Evolutionary conservation across 1,140 invertebrate genomes (phyloP).

Genomic region (Hycleus phaleratus): DNA sequence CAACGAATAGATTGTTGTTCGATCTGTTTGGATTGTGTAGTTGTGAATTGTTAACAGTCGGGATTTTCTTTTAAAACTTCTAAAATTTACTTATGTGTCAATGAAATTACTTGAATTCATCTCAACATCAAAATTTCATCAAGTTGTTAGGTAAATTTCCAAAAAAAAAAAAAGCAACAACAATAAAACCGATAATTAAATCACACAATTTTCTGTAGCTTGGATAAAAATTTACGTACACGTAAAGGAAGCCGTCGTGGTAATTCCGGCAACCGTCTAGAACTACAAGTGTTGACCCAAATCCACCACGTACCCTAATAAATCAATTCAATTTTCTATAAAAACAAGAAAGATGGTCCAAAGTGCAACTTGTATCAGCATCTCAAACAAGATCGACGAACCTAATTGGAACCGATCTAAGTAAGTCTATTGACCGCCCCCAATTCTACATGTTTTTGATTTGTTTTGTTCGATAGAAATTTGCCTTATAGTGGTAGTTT

Average conservation of each 20-base stretch:
- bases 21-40: no score
- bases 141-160: conserved; percentile 20
- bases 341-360: conserved; percentile 16
- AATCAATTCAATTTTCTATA: conserved; percentile 12
- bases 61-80: no score
- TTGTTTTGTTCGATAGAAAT: conserved; percentile 40
- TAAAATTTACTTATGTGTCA: conserved; percentile 20
- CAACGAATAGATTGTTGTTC: no score
- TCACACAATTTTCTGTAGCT: conserved; percentile 44
- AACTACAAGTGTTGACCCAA: conserved; percentile 69
- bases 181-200: background rate
- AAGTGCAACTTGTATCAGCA: conserved; percentile 5
- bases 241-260: conserved; percentile 66
- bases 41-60: no score
- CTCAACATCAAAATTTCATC: conserved; percentile 22
- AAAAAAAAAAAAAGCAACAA: background rate
- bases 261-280: conserved; percentile 69
- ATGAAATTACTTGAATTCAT: conserved; percentile 29
- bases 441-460: background rate
- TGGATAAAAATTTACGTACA: conserved; percentile 63
- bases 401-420: conserved; percentile 10
- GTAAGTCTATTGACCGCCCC: background rate
- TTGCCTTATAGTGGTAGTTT: conserved; percentile 33
- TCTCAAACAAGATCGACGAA: conserved; percentile 7
- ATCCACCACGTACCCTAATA: conserved; percentile 74